A percentile compares a stretch with the other conserved stretches of the same genome.
Conservation (phyloP, 2,888 invertebrate species). For the Brachyopa scutellaris region DNA sequence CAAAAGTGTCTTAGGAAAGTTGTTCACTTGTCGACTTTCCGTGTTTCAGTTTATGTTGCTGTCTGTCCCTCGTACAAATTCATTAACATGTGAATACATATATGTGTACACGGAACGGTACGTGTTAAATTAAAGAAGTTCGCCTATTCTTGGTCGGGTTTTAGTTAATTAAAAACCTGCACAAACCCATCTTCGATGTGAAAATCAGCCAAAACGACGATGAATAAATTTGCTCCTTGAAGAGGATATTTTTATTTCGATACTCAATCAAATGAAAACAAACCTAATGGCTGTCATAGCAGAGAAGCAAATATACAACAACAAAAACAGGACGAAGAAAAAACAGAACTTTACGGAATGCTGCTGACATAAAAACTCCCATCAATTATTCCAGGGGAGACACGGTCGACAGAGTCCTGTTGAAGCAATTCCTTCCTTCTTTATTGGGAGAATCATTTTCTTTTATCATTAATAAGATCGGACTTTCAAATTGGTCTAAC, state of each 20-base stretch:
- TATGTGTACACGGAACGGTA: too few relatives aligned
- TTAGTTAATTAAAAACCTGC: conserved; percentile 56
- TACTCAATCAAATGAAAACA: conserved; percentile 44
- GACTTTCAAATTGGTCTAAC: conserved; percentile 50
- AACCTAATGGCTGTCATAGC: conserved; percentile 31
- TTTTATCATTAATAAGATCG: conserved; percentile 64
- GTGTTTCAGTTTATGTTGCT: conserved; percentile 34
- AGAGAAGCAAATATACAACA: conserved; percentile 2
- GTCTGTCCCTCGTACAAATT: conserved; percentile 31
- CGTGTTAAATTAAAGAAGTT: conserved; percentile 59
- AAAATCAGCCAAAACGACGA: background rate
- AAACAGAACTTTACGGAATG: background rate
- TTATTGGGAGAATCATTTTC: conserved; percentile 1
- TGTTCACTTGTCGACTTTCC: conserved; percentile 19
- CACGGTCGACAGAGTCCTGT: background rate
- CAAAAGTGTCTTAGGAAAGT: conserved; percentile 44
- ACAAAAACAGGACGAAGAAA: conserved; percentile 3
- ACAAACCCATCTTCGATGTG: background rate
- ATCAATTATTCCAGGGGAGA: conserved; percentile 32
- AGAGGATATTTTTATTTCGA: conserved; percentile 27
- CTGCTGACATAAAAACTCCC: conserved; percentile 16
- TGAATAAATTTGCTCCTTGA: background rate
- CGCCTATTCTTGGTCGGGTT: conserved; percentile 25
- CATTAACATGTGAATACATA: conserved; percentile 48
- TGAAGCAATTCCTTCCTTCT: conserved; percentile 7